Percentiles rank a stretch among this genome's conserved stretches.
Evolutionary conservation across 2,113 vertebrate species (phyloP).

Genomic region (Nipponia nippon): DNA sequence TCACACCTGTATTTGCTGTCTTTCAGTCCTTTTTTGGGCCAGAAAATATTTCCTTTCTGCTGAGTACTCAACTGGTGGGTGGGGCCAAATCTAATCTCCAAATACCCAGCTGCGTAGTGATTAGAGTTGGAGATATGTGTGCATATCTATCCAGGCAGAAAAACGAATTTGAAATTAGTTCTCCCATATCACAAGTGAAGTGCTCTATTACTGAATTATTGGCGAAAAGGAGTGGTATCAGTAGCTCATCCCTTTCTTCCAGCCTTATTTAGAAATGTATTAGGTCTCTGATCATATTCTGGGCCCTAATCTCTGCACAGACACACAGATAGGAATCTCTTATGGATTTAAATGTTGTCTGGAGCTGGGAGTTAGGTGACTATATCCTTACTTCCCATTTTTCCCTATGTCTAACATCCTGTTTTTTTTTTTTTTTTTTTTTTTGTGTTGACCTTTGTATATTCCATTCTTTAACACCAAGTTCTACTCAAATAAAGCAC

Average conservation of each 20-base stretch:
- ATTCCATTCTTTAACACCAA: neutral
- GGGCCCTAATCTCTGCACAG: neutral
- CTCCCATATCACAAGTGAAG: neutral
- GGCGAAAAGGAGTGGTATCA: neutral
- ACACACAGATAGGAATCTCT: neutral
- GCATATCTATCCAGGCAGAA: neutral
- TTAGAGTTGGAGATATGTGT: neutral
- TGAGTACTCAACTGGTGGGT: neutral
- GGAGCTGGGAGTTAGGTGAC: neutral
- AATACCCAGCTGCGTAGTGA: neutral
- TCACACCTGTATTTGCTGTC: neutral
- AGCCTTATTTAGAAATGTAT: neutral
- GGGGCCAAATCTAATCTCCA: neutral
- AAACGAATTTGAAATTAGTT: neutral
- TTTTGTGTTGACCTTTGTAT: neutral
- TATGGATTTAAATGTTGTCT: neutral
- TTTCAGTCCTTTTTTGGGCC: neutral
- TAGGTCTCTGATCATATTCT: neutral
- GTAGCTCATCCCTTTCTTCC: neutral
- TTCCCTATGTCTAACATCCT: neutral
- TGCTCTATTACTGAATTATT: neutral
- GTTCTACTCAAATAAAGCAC: neutral
- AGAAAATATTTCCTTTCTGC: neutral
- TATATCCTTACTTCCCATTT: neutral
- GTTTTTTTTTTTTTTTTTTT: neutral